Evolutionary conservation across 2,113 vertebrate genomes (phyloP).

Genomic region (Corythoichthys intestinalis): DNA sequence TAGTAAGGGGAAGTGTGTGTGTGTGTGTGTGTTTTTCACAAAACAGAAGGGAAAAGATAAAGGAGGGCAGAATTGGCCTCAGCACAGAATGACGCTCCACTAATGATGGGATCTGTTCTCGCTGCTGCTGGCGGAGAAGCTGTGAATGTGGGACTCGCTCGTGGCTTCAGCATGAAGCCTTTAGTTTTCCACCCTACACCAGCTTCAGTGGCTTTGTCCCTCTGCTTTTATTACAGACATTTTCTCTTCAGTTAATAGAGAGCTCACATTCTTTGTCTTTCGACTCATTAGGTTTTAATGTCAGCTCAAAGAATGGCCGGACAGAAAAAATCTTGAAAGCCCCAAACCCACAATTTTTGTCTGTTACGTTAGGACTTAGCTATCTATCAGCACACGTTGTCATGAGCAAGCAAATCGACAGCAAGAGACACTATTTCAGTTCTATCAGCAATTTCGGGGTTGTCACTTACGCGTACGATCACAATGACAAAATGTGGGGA

Average conservation of each 20-base stretch:
- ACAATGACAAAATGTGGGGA: constrained; percentile 22
- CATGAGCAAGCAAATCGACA: constrained; percentile 44
- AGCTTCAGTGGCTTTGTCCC: background rate
- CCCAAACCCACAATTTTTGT: background rate
- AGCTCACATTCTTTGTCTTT: background rate
- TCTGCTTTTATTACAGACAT: background rate
- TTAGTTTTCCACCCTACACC: background rate
- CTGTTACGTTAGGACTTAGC: background rate
- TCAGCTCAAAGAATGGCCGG: background rate
- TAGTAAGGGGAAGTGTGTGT: background rate
- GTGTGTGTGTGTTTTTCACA: constrained; percentile 12
- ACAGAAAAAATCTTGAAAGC: background rate
- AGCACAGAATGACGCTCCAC: constrained; percentile 30
- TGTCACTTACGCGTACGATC: constrained; percentile 31
- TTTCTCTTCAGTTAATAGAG: background rate
- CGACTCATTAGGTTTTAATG: background rate
- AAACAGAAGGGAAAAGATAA: constrained; percentile 24
- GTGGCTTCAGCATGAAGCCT: constrained; percentile 12
- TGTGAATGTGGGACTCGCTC: constrained; percentile 23
- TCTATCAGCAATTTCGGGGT: constrained; percentile 42
- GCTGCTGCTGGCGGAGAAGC: constrained; percentile 16
- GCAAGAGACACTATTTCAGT: constrained; percentile 13
- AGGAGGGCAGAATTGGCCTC: constrained; percentile 25
- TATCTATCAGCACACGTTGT: constrained; percentile 6
- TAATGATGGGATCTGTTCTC: constrained; percentile 52